Evolutionary conservation across 2,888 invertebrate species (phyloP), one percentile per base, ranked within the genome.

Genomic region (Drosophila affinis): DNA sequence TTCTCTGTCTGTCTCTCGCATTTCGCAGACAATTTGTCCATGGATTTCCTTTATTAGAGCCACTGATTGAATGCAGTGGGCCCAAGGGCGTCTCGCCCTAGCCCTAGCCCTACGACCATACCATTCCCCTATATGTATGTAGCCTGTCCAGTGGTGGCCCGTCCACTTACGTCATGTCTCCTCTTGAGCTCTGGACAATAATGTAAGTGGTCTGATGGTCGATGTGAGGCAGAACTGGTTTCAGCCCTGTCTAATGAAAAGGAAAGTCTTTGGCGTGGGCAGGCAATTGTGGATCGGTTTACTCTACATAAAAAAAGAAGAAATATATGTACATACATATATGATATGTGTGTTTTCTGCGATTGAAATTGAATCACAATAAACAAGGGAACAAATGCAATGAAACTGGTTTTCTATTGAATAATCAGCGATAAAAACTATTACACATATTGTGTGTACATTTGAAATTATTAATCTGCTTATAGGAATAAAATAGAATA

Each of bases 31-130:
- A 80, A 77, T 72, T 76, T 72, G 72, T 78, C 45, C 61, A 65
- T 76, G 52, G 54, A 57, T 64, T 75, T 34, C 34, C 55, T 53
- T 75, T 77, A 70, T 86, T 86, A 72, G 88, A 83, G 87, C 67
- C 64, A 75, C 79, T 82, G 88, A 86, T 81, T 88, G 88, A 39
- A 83, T 81, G 81, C 88, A 77, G 69, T 79, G 77, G 63, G 78
- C 75, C 87, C 68, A 81, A 88, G 87, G 80, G 87, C 88, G 63
- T 27, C 65, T 44, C 12, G 12, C 17, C 68, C 61, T 46, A 45
- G 47, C 44, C 4, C 62, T 48, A 21, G 32, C 9, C 34, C 12
- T 34, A 4, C 34, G 4, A 34, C 34, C 12, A 3, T 0, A 3
- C 32, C 29, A 29, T 7, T 29, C 29, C 29, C 3, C 32, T 10